Conservation (phyloP, 1,140 invertebrate genomes). For the Penaeus vannamei region DNA sequence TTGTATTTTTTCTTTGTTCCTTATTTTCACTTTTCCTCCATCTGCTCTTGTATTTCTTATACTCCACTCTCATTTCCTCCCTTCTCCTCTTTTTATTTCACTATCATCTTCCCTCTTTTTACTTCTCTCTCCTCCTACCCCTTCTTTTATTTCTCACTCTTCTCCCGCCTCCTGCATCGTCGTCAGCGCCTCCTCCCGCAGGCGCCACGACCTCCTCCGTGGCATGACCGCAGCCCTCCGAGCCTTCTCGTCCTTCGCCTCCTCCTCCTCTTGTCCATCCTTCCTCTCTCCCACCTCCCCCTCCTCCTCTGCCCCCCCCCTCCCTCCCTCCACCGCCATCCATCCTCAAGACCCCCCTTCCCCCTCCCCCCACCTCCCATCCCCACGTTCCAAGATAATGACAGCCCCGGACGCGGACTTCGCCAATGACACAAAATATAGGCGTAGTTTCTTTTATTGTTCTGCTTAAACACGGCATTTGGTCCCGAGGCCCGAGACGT, state of each 20-base stretch:
- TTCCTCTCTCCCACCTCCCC: background rate
- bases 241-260: background rate
- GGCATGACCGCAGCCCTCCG: background rate
- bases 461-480: slow-evolving; percentile 46
- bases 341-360: background rate
- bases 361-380: too few species aligned
- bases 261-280: background rate
- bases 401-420: slow-evolving; percentile 28
- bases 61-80: background rate
- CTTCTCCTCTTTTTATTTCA: background rate
- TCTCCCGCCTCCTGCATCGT: background rate
- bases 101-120: background rate
- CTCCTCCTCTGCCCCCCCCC: background rate
- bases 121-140: background rate
- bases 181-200: background rate
- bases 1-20: too few species aligned
- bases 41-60: background rate
- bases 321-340: background rate
- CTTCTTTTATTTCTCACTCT: background rate
- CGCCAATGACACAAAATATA: slow-evolving; percentile 61
- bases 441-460: slow-evolving; percentile 61
- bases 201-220: background rate
- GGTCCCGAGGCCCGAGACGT: background rate
- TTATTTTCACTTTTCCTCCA: background rate
- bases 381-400: slow-evolving; percentile 51